Evolutionary conservation across 2,797 vertebrate genomes (phyloP), one percentile per base, ranked within the genome.

Genomic region (Acanthopagrus latus): DNA sequence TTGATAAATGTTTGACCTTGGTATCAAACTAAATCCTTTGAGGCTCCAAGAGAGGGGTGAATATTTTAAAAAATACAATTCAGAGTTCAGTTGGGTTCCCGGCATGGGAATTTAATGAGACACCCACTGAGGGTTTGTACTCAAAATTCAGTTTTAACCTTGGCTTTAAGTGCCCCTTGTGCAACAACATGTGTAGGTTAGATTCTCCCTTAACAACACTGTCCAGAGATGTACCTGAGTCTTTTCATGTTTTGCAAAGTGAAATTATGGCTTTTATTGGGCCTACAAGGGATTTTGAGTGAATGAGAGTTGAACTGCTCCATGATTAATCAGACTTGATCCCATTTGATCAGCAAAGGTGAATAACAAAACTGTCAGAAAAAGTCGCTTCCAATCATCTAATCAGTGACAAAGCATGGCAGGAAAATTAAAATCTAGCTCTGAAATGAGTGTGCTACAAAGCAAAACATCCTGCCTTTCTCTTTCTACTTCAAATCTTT

Each of bases 1-100:
- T 75, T 86, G 71, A 89, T 80, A 82, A 88, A 85, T 77, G 44
- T 46, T 33, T 77, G 60, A 84, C 83, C 76, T 82, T 77, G 69
- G 66, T 80, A 67, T 76, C 62, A 76, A 29, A 77, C 57, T 57
- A 68, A 76, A 71, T 74, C 83, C 14, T 76, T 51, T 29, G 17
- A 76, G 57, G 54, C 57, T 48, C 21, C 46, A 59, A 47, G 66
- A 83, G 41, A 47, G 46, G 38, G 38, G 62, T 81, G 27, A 77
- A 80, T 88, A 65, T 74, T 76, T 82, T 69, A 85, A 76, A 38
- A 78, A 27, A 23, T 54, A 57, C 47, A 70, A 63, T 57, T 68
- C 27, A 48, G 60, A 80, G 74, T 79, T 71, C 47, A 64, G 29
- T 27, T 58, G 14, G 65, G 57, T 82, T 56, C 21, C 59, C 50